Evolutionary conservation across 2,113 vertebrate species (phyloP).

Genomic region (Dipodomys stephensi): DNA sequence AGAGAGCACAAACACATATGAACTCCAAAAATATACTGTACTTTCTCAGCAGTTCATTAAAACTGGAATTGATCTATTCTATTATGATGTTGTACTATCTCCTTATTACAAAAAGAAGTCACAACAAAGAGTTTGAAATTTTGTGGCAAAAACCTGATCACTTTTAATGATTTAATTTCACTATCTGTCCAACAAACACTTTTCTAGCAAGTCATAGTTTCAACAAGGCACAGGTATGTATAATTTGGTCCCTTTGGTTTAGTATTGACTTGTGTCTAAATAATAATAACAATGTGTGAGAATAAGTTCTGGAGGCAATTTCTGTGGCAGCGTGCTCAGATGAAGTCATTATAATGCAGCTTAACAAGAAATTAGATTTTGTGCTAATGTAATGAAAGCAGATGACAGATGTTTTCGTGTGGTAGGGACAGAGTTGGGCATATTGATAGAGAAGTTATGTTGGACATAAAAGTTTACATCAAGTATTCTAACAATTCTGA

Average conservation of each 20-base stretch:
- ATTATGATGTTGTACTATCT: background rate
- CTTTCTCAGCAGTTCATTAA: background rate
- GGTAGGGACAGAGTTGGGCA: background rate
- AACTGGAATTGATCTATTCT: background rate
- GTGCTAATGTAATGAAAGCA: background rate
- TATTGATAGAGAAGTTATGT: background rate
- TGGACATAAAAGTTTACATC: background rate
- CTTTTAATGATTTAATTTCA: conserved; percentile 17
- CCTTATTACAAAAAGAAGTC: background rate
- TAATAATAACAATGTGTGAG: background rate
- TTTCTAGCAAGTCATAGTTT: background rate
- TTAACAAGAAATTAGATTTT: conserved; percentile 6
- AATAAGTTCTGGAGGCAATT: background rate
- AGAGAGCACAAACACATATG: background rate
- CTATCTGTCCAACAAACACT: background rate
- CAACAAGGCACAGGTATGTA: background rate
- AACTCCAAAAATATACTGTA: background rate
- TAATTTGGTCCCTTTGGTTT: background rate
- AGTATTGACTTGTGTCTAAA: background rate
- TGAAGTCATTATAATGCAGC: no score
- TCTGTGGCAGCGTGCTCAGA: no score
- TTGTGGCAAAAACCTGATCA: background rate
- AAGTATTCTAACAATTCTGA: background rate
- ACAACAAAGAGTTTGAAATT: background rate
- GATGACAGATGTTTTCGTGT: background rate